Conservation (phyloP, 2,888 invertebrate species). For the Scaptomyza cyrtandrae region DNA sequence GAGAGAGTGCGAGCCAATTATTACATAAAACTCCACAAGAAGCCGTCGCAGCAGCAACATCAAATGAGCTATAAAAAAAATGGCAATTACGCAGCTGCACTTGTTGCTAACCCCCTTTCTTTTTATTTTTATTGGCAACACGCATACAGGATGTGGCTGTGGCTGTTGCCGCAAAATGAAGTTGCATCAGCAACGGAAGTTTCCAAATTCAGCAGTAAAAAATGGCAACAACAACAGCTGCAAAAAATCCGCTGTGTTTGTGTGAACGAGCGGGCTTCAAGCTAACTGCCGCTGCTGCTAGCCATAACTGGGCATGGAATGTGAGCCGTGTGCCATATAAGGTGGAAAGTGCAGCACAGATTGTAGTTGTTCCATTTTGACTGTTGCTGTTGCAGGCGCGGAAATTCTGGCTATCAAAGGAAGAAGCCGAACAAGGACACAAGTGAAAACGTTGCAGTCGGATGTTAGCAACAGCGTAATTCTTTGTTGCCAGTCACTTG, state of each 20-base stretch:
- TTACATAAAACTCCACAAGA: slow-evolving; percentile 26
- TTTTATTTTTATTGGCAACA: slow-evolving; percentile 46
- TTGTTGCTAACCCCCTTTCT: slow-evolving; percentile 57
- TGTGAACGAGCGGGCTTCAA: slow-evolving; percentile 14
- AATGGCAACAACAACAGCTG: not conserved
- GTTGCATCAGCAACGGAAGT: slow-evolving; percentile 51
- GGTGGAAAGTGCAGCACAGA: not conserved
- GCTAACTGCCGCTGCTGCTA: slow-evolving; percentile 8
- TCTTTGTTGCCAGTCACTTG: not conserved
- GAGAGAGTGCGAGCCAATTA: slow-evolving; percentile 33
- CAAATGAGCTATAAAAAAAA: slow-evolving; percentile 38
- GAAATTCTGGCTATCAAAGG: not conserved
- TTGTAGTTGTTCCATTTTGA: slow-evolving; percentile 18
- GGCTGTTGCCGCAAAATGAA: slow-evolving; percentile 41
- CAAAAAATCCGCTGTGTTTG: slow-evolving; percentile 8
- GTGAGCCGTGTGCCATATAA: not conserved
- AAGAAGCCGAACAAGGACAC: not conserved
- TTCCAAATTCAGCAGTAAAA: slow-evolving; percentile 43
- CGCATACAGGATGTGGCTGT: slow-evolving; percentile 27
- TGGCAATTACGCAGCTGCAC: slow-evolving; percentile 59
- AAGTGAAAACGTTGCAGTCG: not conserved
- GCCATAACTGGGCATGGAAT: not conserved
- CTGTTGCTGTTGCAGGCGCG: slow-evolving; percentile 10
- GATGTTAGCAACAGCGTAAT: not conserved
- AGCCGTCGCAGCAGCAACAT: slow-evolving; percentile 21